Conservation (phyloP, 2,888 invertebrate genomes). For the Teinopalpus imperialis region DNA sequence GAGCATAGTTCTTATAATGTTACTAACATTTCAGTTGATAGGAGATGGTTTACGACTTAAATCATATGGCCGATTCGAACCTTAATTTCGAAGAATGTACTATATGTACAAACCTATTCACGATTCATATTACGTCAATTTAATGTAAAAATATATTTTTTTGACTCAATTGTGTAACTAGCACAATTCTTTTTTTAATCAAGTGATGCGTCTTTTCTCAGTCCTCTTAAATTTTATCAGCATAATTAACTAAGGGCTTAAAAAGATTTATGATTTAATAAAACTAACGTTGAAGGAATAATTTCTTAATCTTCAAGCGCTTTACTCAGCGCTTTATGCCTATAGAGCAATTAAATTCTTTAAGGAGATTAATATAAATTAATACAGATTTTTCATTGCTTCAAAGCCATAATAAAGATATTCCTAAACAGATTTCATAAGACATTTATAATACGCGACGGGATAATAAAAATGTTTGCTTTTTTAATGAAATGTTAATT, state of each 20-base stretch:
- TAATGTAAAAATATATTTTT: too few relatives aligned
- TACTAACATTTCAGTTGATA: too few relatives aligned
- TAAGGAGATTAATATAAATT: constrained; percentile 3
- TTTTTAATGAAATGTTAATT: neutral
- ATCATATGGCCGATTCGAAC: too few relatives aligned
- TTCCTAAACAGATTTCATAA: neutral
- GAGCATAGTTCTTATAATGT: too few relatives aligned
- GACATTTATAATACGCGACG: neutral
- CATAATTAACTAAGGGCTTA: neutral
- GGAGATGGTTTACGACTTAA: too few relatives aligned
- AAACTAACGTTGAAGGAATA: constrained; percentile 1
- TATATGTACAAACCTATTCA: too few relatives aligned
- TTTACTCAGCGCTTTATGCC: neutral
- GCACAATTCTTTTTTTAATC: too few relatives aligned
- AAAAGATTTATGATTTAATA: constrained; percentile 2
- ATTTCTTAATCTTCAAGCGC: neutral
- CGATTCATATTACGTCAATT: too few relatives aligned
- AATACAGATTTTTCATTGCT: constrained; percentile 7
- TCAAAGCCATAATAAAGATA: constrained; percentile 1
- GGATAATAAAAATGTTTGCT: neutral
- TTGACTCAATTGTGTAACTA: too few relatives aligned
- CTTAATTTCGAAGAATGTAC: too few relatives aligned
- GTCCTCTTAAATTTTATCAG: too few relatives aligned
- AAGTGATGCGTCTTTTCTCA: too few relatives aligned
- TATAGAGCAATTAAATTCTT: constrained; percentile 7